Conservation (phyloP, 2,888 invertebrate genomes). For the Cataglyphis rosenhaueri region DNA sequence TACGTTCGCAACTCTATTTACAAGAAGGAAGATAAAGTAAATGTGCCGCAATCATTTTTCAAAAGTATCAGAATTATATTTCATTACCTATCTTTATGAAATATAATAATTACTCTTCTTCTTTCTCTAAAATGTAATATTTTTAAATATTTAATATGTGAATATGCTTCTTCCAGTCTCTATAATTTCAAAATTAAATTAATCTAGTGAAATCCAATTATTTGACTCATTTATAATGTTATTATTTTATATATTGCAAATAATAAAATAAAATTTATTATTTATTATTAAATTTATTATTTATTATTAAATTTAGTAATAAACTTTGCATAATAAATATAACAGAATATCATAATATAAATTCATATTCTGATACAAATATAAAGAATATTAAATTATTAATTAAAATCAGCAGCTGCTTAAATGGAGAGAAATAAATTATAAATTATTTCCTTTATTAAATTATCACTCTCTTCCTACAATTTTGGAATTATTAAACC, state of each 20-base stretch:
- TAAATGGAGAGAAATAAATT: neutral
- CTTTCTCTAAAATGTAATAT: neutral
- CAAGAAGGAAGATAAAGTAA: neutral
- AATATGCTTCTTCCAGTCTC: neutral
- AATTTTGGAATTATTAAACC: neutral
- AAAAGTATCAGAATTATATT: neutral
- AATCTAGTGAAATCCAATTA: neutral
- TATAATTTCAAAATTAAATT: neutral
- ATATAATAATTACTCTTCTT: neutral
- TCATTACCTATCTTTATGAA: neutral
- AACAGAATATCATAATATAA: neutral
- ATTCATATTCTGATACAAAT: neutral
- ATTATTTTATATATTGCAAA: neutral
- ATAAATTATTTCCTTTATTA: neutral
- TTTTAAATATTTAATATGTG: neutral
- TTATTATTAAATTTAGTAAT: neutral
- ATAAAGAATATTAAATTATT: neutral
- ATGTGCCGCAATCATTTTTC: neutral
- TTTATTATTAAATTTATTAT: too few species aligned
- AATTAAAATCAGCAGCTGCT: neutral
- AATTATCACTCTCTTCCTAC: neutral
- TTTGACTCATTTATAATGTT: neutral
- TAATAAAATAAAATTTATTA: neutral
- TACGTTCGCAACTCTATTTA: neutral
- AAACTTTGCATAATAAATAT: neutral